Evolutionary conservation across 2,797 vertebrate genomes (phyloP).

Genomic region (Sebastes jordani): DNA sequence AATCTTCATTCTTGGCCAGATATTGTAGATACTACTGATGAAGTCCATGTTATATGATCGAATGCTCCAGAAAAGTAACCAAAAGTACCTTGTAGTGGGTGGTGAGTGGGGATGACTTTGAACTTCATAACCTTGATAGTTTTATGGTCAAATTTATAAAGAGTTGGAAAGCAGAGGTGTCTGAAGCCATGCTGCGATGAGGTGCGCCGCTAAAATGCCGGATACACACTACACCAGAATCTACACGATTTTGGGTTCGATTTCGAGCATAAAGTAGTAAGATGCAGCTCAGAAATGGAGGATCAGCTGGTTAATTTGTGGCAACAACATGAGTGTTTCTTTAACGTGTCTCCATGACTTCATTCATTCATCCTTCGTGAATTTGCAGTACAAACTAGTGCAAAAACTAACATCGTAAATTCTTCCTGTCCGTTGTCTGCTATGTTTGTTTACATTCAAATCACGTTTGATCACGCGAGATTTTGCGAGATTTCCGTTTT

Average conservation of each 20-base stretch:
- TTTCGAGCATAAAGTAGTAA: no score
- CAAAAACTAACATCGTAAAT: neutral
- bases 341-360: neutral
- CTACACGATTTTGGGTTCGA: no score
- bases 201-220: no score
- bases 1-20: neutral
- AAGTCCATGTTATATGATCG: neutral
- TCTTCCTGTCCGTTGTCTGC: neutral
- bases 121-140: neutral
- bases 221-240: neutral
- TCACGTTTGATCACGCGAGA: neutral
- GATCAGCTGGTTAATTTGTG: neutral
- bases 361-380: neutral
- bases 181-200: neutral
- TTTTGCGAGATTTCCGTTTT: neutral
- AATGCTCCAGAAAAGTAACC: neutral
- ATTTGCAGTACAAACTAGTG: neutral
- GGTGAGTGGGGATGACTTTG: neutral
- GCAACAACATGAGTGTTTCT: neutral
- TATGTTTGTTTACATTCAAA: neutral
- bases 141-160: neutral
- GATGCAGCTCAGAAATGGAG: neutral
- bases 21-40: neutral
- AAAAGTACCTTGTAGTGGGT: neutral
- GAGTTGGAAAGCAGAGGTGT: neutral